phyloP scores from a whole-genome alignment of 2,888 invertebrate species.

The Drosophila ustulata region DNA sequence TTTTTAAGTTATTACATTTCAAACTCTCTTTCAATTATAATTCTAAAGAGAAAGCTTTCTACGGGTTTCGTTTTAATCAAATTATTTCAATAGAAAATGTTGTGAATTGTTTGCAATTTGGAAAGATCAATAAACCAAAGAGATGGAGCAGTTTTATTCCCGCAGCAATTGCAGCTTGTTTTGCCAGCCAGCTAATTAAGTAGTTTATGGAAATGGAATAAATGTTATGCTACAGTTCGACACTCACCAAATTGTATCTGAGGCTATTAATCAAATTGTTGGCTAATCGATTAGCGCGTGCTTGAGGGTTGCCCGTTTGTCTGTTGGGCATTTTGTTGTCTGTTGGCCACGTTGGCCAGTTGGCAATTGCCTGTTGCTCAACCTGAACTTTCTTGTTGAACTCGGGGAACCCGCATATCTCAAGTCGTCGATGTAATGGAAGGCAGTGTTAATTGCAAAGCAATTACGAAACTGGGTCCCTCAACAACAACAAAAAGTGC shows the following conservation, averaged over 20 bases:
- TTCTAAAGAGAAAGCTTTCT: slow-evolving; percentile 4
- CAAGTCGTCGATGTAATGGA: slow-evolving; percentile 42
- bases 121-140: neutral
- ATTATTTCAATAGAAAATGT: neutral
- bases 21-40: neutral
- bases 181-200: slow-evolving; percentile 26
- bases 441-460: slow-evolving; percentile 63
- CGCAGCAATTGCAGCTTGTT: slow-evolving; percentile 1
- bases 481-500: slow-evolving; percentile 1
- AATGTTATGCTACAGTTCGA: slow-evolving; percentile 37
- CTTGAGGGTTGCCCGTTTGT: slow-evolving; percentile 16
- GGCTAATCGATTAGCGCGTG: slow-evolving; percentile 63
- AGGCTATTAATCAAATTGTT: slow-evolving; percentile 61
- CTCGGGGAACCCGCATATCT: slow-evolving; percentile 55
- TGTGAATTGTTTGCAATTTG: neutral
- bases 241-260: slow-evolving; percentile 32
- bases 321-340: no score
- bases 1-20: neutral
- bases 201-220: slow-evolving; percentile 28
- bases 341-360: slow-evolving; percentile 1
- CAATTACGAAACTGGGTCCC: slow-evolving; percentile 65
- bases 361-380: slow-evolving; percentile 19
- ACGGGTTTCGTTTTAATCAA: slow-evolving; percentile 4
- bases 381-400: slow-evolving; percentile 43
- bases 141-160: neutral